Conservation (phyloP, 2,797 vertebrate species). For the Enteromius afrohamiltoni region DNA sequence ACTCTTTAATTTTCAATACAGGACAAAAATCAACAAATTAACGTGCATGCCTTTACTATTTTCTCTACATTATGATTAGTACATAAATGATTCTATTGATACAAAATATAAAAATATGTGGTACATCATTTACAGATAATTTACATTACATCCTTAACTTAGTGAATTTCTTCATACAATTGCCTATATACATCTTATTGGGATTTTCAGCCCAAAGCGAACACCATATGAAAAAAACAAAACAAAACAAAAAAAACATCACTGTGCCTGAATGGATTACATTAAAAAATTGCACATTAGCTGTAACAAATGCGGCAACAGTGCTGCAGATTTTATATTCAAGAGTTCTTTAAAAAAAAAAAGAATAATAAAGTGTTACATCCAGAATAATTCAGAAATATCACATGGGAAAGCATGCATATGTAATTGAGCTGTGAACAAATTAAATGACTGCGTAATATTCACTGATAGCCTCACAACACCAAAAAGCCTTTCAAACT, state of each 20-base stretch:
- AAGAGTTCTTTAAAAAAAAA: constrained; percentile 50
- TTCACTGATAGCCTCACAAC: constrained; percentile 70
- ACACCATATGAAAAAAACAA: constrained; percentile 65
- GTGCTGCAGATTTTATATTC: constrained; percentile 48
- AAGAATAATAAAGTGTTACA: constrained; percentile 55
- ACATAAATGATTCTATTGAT: constrained; percentile 96
- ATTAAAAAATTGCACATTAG: constrained; percentile 68
- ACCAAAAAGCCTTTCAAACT: constrained; percentile 65
- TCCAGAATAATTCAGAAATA: constrained; percentile 66
- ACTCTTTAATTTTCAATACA: constrained; percentile 80
- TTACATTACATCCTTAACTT: constrained; percentile 97
- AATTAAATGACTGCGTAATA: constrained; percentile 69
- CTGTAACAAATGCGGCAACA: constrained; percentile 60
- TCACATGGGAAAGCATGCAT: constrained; percentile 73
- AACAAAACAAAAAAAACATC: neutral
- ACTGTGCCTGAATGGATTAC: constrained; percentile 60
- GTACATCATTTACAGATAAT: constrained; percentile 98
- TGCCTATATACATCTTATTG: constrained; percentile 78
- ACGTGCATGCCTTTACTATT: constrained; percentile 78
- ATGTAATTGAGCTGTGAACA: constrained; percentile 69
- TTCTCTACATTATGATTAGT: constrained; percentile 82
- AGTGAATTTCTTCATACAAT: constrained; percentile 82
- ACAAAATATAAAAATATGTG: constrained; percentile 99
- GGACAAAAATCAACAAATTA: constrained; percentile 75
- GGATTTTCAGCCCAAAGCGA: constrained; percentile 65